Base-by-base conservation (phyloP, 64 coral and sea anemone genomes). In the Trachythela sp. region DNA sequence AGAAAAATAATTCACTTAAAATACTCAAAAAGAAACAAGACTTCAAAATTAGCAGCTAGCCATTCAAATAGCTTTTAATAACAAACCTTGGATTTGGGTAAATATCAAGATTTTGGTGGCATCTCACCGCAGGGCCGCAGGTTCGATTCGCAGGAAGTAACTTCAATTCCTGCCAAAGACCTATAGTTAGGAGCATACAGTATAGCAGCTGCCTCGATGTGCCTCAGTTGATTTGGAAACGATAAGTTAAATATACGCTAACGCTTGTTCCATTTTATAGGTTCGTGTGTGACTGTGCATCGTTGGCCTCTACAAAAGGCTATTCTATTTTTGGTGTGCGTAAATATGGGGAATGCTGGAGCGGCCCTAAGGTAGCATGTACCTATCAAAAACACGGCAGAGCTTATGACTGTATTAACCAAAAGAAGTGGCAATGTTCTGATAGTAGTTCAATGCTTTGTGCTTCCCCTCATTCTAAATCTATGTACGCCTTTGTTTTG, bases 331-430 rank as follows among this genome's bases (percentile, higher is more conserved):
- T 91, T 45, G 90, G 84, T 77, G 31, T 91, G 20, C 90, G 85
- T 30, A 86, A 48, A 40, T 91, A 77, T 37, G 90, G 90, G 2
- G 90, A 86, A 51, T 91, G 90, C 13, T 91, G 84, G 84, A 91
- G 90, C 41, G 90, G 90, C 14, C 60, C 22, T 39, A 76, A 91
- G 39, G 40, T 41, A 0, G 18, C 20, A 9, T 37, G 72, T n/a
- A 91, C 32, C 4, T 91, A 86, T 40, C 22, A 36, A 24, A 52
- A 36, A 20, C 39, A 91, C 41, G 90, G 90, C 14, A 9, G 4
- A 2, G 40, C 84, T 39, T 14, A 2, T 20, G 30, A 32, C 5
- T 91, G 90, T 38, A 31, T 50, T 14, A 36, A 13, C 10, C 89
- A 80, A 30, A 80, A 37, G 33, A 80, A 35, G 35, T 35, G 75